A percentile compares a stretch with the other conserved stretches of the same genome.
Evolutionary conservation across 2,113 vertebrate species (phyloP).

Genomic region (Galemys pyrenaicus): DNA sequence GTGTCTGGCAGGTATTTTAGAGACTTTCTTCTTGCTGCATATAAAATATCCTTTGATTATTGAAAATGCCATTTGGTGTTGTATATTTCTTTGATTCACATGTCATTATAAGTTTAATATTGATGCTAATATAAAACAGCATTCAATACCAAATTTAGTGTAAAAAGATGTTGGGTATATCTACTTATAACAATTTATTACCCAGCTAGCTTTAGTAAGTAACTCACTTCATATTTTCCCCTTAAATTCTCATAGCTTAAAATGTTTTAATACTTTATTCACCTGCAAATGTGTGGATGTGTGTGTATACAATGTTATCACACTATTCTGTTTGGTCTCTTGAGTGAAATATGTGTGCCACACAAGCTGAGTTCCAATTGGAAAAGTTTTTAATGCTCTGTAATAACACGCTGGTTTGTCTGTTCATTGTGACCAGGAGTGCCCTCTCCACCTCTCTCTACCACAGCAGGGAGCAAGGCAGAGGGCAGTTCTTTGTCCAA

Average conservation of each 20-base stretch:
- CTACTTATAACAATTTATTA: background rate
- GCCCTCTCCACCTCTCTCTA: background rate
- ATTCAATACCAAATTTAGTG: background rate
- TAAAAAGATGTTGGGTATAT: background rate
- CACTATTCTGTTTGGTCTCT: background rate
- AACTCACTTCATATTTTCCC: background rate
- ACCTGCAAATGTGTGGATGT: background rate
- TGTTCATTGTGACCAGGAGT: background rate
- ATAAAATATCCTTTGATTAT: background rate
- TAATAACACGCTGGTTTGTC: conserved; percentile 5
- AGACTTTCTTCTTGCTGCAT: background rate
- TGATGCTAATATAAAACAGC: background rate
- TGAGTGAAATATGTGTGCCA: background rate
- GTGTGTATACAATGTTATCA: background rate
- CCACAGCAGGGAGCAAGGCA: background rate
- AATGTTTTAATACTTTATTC: background rate
- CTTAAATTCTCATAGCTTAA: background rate
- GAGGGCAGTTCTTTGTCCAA: background rate
- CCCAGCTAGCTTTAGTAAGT: background rate
- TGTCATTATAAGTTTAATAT: background rate
- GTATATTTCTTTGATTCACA: background rate
- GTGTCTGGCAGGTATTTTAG: background rate
- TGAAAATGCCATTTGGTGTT: background rate
- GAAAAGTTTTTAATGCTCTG: conserved; percentile 14
- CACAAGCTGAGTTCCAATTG: background rate